These are phyloP conservation scores for Tetranychus truncatus DNA, from an alignment of 2,888 invertebrate species.

Conservation along the genomic window DNA sequence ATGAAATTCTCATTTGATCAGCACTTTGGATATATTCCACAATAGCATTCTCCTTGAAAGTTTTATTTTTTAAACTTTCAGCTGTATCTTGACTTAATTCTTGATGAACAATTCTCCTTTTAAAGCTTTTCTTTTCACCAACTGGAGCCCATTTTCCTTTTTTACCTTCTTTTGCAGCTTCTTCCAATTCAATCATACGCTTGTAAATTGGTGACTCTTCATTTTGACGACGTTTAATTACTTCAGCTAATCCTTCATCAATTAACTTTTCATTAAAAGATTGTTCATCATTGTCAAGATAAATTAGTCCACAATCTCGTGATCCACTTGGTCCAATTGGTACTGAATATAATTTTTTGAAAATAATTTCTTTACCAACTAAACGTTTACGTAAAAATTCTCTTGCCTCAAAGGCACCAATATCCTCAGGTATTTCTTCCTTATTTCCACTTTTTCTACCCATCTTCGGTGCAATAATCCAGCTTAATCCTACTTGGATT, in stretches of 20 bases:
- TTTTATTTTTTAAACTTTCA: conserved; percentile 39
- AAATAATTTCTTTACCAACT: conserved; percentile 78
- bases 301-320: conserved; percentile 74
- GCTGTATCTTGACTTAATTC: conserved; percentile 32
- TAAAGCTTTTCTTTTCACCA: conserved; percentile 31
- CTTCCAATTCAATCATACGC: conserved; percentile 51
- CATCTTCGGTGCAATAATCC: conserved; percentile 20
- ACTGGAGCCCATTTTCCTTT: conserved; percentile 48
- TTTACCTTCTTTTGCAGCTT: conserved; percentile 63
- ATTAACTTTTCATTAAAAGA: conserved; percentile 74
- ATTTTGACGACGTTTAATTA: conserved; percentile 32
- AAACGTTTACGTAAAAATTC: conserved; percentile 87
- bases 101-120: conserved; percentile 61
- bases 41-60: conserved; percentile 52
- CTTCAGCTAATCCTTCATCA: conserved; percentile 68
- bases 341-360: conserved; percentile 56
- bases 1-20: conserved; percentile 74
- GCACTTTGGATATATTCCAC: conserved; percentile 96
- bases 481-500: conserved; percentile 51
- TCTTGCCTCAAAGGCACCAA: conserved; percentile 93
- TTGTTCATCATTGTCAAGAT: conserved; percentile 62
- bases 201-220: conserved; percentile 15
- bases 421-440: conserved; percentile 62
- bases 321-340: conserved; percentile 41
- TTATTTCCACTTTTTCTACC: conserved; percentile 29